Evolutionary conservation across 1,140 invertebrate genomes (phyloP).

Genomic region (Prorops nasuta): DNA sequence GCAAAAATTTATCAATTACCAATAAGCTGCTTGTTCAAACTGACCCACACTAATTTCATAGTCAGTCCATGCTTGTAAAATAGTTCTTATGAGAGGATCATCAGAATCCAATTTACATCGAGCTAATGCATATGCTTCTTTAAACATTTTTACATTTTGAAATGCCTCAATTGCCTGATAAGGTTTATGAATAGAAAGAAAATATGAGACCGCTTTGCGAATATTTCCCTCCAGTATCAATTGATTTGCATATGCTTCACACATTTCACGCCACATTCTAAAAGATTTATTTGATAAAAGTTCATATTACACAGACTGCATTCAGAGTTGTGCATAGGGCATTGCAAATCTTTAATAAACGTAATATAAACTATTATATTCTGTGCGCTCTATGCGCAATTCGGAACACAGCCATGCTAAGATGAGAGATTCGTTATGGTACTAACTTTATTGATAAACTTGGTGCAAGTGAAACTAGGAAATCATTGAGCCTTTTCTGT

Average conservation of each 20-base stretch:
- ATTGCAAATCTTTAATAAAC: too few species aligned
- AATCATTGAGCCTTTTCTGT: conserved; percentile 42
- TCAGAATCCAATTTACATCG: conserved; percentile 57
- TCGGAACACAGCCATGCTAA: too few species aligned
- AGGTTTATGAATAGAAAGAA: conserved; percentile 63
- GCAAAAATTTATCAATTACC: conserved; percentile 53
- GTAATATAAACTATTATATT: too few species aligned
- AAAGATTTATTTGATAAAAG: conserved; percentile 4
- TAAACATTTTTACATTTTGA: conserved; percentile 55
- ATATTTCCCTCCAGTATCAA: conserved; percentile 56
- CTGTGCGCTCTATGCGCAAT: too few species aligned
- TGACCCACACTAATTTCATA: conserved; percentile 49
- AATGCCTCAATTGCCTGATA: conserved; percentile 63
- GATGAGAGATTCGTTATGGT: too few species aligned
- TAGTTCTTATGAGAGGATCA: conserved; percentile 54
- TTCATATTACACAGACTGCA: too few species aligned
- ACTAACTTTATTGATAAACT: conserved; percentile 38
- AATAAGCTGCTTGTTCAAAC: conserved; percentile 63
- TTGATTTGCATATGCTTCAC: conserved; percentile 64
- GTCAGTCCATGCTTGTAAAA: conserved; percentile 59
- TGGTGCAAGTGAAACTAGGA: conserved; percentile 44
- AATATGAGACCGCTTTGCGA: conserved; percentile 62
- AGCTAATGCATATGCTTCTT: conserved; percentile 65
- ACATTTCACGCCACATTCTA: conserved; percentile 59
- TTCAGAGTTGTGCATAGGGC: too few species aligned